Base-by-base conservation (phyloP, 2,113 vertebrate species). In the Craseonycteris thonglongyai region DNA sequence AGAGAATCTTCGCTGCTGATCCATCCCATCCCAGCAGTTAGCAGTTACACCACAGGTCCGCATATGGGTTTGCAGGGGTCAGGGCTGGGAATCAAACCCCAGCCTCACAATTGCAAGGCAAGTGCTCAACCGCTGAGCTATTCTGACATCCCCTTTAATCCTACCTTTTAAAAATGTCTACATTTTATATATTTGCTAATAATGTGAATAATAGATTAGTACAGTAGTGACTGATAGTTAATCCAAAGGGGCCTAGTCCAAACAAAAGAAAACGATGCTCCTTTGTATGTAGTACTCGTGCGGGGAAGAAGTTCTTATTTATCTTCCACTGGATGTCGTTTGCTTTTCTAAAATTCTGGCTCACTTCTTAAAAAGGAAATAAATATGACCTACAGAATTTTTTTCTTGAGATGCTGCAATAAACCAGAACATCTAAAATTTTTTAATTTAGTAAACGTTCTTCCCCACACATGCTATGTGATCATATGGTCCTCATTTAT, bases 371-470 rank as follows among this genome's bases (percentile, higher is more conserved):
- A 8, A 81, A 95, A 45, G 12, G 51, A 95, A 74, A 90, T 56
- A 94, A 95, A 51, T 13, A 68, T 78, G 51, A 97, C 89, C 91
- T 95, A 81, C 35, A 71, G 95, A 97, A 97, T 95, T 84, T 35
- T 97, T 97, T 95, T 94, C 96, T 95, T 94, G 63, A 95, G 93
- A 94, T 93, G 76, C 97, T 92, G 86, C 35, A 97, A 92, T 85
- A 97, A 97, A 93, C 4, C 21, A 10, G 56, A 93, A 84, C 42
- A 49, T 38, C 7, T 66, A 58, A 84, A 61, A 71, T 85, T 95
- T 96, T 88, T 96, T 56, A 78, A 94, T 93, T 75, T 83, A 93
- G 93, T 87, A 95, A 96, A 94, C 69, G 38, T 68, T n/a, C 21
- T 58, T 94, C 75, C 74, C 47, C 24, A 80, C 47, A 49, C 16